Evolutionary conservation across 2,888 invertebrate species (phyloP), one percentile per base, ranked within the genome.

Genomic region (Dichetophora obliterata): DNA sequence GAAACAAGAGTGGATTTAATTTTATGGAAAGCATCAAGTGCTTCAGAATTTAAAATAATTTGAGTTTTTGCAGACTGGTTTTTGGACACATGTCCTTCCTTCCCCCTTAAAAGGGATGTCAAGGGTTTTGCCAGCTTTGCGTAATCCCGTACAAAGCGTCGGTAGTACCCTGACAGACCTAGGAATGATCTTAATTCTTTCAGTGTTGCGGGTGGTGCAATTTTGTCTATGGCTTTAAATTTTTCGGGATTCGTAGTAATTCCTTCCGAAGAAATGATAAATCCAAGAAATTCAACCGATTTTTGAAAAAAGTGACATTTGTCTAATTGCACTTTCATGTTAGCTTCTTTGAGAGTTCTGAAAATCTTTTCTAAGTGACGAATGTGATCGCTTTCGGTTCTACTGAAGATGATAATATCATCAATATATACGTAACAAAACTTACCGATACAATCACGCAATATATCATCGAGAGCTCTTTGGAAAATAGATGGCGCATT

Each of bases 401-500:
- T 57, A 9, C 70, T 34, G 3, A 54, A 70, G 6, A 70, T 70
- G 3, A 75, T 71, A 34, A 77, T 74, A n/a, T 77, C 73, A 11
- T 76, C 59, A 8, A 77, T 69, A 52, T 77, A 73, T 8, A 77
- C 73, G 16, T 69, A 73, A n/a, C 77, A n/a, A 77, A 14, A 14
- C 50, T 11, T 19, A 16, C 77, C 68, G 11, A 77, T 77, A 50
- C 59, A 61, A 0, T 72, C 74, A 19, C 74, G 37, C 14, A 77
- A 43, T 14, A 77, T 70, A 31, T 77, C 74, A 14, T 77, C 74
- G 3, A 77, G 54, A 0, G 77, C 63, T 11, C 77, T 43, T n/a
- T 77, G 74, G 19, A 77, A 77, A 5, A 77, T 70, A 0, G 74
- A 22, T 22, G 77, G 54, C 9, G 74, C 77, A 11, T 74, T 77